Evolutionary conservation across 2,888 invertebrate genomes (phyloP).

Genomic region (Galerucella nymphaeae): DNA sequence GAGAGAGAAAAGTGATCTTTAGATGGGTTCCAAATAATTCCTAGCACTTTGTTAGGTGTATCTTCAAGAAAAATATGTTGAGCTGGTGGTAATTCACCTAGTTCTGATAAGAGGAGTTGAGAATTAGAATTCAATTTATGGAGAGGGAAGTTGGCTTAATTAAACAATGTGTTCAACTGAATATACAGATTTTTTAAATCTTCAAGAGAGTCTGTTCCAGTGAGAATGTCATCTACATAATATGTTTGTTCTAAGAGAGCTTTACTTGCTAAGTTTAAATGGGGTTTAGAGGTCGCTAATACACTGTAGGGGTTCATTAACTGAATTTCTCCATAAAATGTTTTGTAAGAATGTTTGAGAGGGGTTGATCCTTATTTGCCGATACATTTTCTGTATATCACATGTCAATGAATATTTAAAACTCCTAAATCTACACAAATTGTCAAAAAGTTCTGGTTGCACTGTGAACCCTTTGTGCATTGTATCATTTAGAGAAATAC

Average conservation of each 20-base stretch:
- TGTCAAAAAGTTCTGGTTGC: conserved; percentile 21
- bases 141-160: background rate
- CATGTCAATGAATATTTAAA: conserved; percentile 33
- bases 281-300: background rate
- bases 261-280: no score
- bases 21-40: conserved; percentile 7
- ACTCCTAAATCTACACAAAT: conserved; percentile 3
- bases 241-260: background rate
- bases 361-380: conserved; percentile 26
- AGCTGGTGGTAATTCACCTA: background rate
- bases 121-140: background rate
- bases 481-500: conserved; percentile 27
- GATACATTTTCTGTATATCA: conserved; percentile 36
- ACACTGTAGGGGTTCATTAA: no score
- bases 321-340: no score
- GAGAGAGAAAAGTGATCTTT: conserved; percentile 2
- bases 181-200: background rate
- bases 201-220: conserved; percentile 2
- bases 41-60: conserved; percentile 1
- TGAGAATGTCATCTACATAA: conserved; percentile 7
- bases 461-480: conserved; percentile 24
- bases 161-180: background rate
- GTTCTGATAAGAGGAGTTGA: no score
- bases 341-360: conserved; percentile 6
- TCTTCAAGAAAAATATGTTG: background rate